Evolutionary conservation across 2,888 invertebrate genomes (phyloP), one percentile per base, ranked within the genome.

Genomic region (Calliopum simillimum): DNA sequence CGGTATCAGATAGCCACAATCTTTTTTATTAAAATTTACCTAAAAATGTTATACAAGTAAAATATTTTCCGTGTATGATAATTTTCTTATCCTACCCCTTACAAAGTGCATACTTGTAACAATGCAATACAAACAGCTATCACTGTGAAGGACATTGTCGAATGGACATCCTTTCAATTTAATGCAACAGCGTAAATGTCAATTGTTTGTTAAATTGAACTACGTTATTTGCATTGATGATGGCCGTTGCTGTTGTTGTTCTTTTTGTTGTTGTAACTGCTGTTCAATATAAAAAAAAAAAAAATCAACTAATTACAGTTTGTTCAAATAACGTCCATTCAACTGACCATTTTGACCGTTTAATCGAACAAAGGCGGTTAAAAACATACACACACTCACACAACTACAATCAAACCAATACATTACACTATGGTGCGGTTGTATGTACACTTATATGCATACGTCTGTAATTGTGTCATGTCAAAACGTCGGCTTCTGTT

Each of bases 261-360:
- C 23, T 47, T 62, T 43, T n/a, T 62, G 53, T 21, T 44, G 23
- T 43, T 41, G 49, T 21, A 33, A 33, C 33, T 33, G 33, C 33
- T 59, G 67, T 67, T 67, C 59, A 59, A 49, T 67, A 41, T 51
- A 47, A 59, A 73, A 69, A 71, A 75, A 41, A 41, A 47, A 59
- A 73, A 69, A 71, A 75, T 75, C 75, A 74, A 75, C 77, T 77
- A 77, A 77, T 77, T 77, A 76, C 72, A 71, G 75, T 75, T 70
- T 74, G 72, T 71, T 69, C 33, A 73, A 76, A 73, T 72, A 74
- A 70, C 75, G 70, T 72, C 76, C 76, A 77, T 77, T 77, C 75
- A 76, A 71, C 71, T 70, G 74, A 68, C 53, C 68, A 44, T 68
- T 68, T 67, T 67, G 67, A 67, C 59, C 67, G 43, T 67, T 67